Percentiles rank a stretch among this genome's conserved stretches.
phyloP scores from a whole-genome alignment of 2,888 invertebrate species.

The Drosophila niveifrons region DNA sequence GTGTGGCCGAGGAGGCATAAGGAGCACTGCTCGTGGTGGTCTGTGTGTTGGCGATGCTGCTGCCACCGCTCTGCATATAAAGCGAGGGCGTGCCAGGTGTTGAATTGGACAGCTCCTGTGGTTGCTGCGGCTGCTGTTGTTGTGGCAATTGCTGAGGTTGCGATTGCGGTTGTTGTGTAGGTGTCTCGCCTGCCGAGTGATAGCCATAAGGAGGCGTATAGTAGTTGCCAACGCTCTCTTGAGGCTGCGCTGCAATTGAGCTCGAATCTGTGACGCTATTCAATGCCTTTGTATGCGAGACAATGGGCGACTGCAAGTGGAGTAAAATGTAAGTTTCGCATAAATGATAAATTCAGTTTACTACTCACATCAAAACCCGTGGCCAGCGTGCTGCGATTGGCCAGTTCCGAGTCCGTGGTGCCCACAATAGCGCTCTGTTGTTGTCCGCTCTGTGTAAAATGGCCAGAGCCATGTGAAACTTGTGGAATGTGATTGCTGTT shows the following conservation, averaged over 20 bases:
- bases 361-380: conserved; percentile 82
- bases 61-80: conserved; percentile 84
- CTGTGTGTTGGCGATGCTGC: conserved; percentile 80
- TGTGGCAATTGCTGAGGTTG: conserved; percentile 24
- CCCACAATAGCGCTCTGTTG: conserved; percentile 65
- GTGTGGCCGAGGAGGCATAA: conserved; percentile 73
- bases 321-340: neutral
- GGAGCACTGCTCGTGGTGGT: conserved; percentile 83
- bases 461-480: conserved; percentile 72
- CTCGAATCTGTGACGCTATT: conserved; percentile 16
- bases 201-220: conserved; percentile 84
- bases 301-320: conserved; percentile 73
- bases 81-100: conserved; percentile 55
- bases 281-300: conserved; percentile 80
- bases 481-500: conserved; percentile 41
- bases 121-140: conserved; percentile 4
- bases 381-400: conserved; percentile 79
- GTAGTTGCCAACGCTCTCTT: conserved; percentile 62
- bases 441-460: conserved; percentile 75
- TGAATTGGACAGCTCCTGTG: neutral
- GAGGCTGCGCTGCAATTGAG: conserved; percentile 24
- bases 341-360: neutral
- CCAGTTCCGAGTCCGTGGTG: conserved; percentile 82
- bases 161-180: conserved; percentile 29
- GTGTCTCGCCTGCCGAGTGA: conserved; percentile 67